Evolutionary conservation across 1,140 invertebrate genomes (phyloP).

Genomic region (Euschistus heros): DNA sequence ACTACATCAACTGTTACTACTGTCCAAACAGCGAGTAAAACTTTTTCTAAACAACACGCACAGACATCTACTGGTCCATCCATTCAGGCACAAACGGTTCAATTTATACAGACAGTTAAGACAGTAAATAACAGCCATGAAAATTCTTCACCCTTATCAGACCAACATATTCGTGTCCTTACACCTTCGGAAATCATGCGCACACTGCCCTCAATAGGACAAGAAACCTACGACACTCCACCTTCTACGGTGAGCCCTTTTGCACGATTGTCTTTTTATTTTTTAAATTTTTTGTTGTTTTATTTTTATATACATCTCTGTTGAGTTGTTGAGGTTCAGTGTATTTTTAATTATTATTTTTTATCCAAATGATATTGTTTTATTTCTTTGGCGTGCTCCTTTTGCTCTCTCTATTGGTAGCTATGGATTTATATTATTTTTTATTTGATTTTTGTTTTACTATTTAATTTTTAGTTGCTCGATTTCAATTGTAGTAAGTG

Average conservation of each 20-base stretch:
- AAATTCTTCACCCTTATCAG: slow-evolving; percentile 35
- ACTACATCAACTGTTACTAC: slow-evolving; percentile 24
- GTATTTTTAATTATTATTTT: slow-evolving; percentile 15
- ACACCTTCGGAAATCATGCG: slow-evolving; percentile 78
- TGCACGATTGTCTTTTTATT: slow-evolving; percentile 28
- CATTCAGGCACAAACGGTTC: slow-evolving; percentile 22
- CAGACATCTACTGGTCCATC: background rate
- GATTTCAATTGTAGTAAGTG: slow-evolving; percentile 10
- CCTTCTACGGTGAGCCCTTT: slow-evolving; percentile 46
- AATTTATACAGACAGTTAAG: slow-evolving; percentile 28
- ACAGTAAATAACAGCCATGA: slow-evolving; percentile 19
- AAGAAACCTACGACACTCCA: slow-evolving; percentile 55
- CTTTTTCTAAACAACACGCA: background rate
- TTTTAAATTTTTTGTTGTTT: slow-evolving; percentile 17
- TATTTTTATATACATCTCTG: background rate
- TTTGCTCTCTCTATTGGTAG: slow-evolving; percentile 7
- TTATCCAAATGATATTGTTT: slow-evolving; percentile 1
- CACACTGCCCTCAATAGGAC: slow-evolving; percentile 66
- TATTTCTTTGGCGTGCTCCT: slow-evolving; percentile 13
- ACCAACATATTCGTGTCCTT: slow-evolving; percentile 72
- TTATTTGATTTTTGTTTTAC: slow-evolving; percentile 2
- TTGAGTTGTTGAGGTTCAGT: slow-evolving; percentile 11
- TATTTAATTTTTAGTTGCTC: slow-evolving; percentile 10
- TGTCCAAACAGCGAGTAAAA: slow-evolving; percentile 15
- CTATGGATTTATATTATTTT: slow-evolving; percentile 10